Evolutionary conservation across 2,797 vertebrate species (phyloP).

Genomic region (Serranus cabrilla): DNA sequence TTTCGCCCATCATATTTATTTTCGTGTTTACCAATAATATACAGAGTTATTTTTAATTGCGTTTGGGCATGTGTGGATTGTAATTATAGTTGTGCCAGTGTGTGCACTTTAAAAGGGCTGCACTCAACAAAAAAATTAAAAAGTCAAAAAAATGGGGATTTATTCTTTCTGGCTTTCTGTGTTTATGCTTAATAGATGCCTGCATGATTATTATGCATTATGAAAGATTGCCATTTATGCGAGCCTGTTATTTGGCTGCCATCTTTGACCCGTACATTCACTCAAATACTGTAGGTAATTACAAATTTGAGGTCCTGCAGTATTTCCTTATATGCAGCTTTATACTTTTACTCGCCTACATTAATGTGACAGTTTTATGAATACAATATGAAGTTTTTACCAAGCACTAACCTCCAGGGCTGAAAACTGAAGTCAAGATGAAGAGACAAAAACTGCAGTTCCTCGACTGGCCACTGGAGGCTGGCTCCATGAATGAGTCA

Average conservation of each 20-base stretch:
- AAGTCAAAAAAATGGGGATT: neutral
- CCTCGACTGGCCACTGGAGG: too few relatives aligned
- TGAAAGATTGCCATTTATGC: slow-evolving; percentile 2
- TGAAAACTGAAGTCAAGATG: too few relatives aligned
- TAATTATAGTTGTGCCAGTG: neutral
- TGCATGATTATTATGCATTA: slow-evolving; percentile 12
- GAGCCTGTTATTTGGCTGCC: slow-evolving; percentile 20
- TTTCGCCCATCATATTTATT: slow-evolving; percentile 50
- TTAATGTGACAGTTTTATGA: neutral
- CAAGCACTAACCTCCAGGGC: too few relatives aligned
- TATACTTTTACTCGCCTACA: neutral
- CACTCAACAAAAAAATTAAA: slow-evolving; percentile 10
- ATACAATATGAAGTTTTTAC: neutral
- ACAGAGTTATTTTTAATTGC: slow-evolving; percentile 42
- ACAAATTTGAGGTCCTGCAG: neutral
- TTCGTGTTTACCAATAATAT: slow-evolving; percentile 44
- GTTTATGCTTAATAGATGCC: neutral
- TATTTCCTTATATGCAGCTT: neutral
- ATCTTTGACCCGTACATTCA: neutral
- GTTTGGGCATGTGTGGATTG: slow-evolving; percentile 28
- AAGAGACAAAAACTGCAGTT: too few relatives aligned
- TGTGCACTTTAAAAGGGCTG: slow-evolving; percentile 9
- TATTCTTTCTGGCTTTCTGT: slow-evolving; percentile 11
- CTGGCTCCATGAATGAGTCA: too few relatives aligned
- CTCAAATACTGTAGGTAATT: neutral